These are phyloP conservation scores for Cyaniris semiargus DNA, from an alignment of 2,888 invertebrate species.

Conservation along the genomic window DNA sequence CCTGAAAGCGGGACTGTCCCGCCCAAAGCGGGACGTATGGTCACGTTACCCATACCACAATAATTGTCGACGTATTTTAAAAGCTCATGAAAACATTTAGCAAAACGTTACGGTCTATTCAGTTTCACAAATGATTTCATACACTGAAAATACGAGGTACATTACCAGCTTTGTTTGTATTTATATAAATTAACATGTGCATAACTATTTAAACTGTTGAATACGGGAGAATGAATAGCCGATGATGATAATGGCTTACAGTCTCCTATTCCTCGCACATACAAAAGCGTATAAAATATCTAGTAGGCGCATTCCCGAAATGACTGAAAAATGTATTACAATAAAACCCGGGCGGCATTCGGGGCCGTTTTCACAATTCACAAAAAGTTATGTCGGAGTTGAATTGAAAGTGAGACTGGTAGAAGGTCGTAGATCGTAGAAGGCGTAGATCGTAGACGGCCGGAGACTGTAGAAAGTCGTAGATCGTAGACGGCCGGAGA, in stretches of 20 bases:
- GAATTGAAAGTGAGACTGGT: conserved; percentile 46
- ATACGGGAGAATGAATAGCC: not conserved
- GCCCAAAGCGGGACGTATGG: too few species aligned
- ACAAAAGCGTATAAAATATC: conserved; percentile 3
- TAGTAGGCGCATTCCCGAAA: conserved; percentile 38
- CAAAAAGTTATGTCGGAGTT: conserved; percentile 43
- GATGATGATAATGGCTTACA: not conserved
- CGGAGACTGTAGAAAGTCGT: not conserved
- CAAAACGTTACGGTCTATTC: not conserved
- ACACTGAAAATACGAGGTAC: not conserved
- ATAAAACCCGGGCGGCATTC: conserved; percentile 36
- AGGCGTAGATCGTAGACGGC: not conserved
- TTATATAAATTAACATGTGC: not conserved
- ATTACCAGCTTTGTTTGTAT: too few species aligned
- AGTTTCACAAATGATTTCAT: not conserved
- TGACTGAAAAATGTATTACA: conserved; percentile 43
- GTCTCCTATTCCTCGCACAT: not conserved
- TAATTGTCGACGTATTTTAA: not conserved
- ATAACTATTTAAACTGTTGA: not conserved
- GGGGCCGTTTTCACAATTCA: conserved; percentile 41
- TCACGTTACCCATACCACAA: not conserved
- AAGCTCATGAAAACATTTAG: not conserved
- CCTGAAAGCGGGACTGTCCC: too few species aligned
- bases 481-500: not conserved
- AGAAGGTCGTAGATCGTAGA: conserved; percentile 30